Percentiles rank a stretch among this genome's conserved stretches.
Evolutionary conservation across 2,797 vertebrate species (phyloP).

Genomic region (Tapirus indicus): DNA sequence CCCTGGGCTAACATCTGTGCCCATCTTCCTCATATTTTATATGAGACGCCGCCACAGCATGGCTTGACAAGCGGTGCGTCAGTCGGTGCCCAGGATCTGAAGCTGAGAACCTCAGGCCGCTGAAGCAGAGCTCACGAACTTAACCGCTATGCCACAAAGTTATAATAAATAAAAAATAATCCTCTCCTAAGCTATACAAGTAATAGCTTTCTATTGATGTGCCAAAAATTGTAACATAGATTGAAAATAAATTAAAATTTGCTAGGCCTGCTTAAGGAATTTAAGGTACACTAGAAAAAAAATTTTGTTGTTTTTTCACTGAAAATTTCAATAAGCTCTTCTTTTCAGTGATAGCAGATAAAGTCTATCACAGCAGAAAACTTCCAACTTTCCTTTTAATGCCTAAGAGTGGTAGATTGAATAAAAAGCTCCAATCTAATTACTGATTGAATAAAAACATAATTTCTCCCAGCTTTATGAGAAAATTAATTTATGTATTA

Average conservation of each 20-base stretch:
- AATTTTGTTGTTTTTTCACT: background rate
- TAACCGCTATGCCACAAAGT: background rate
- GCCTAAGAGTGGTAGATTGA: background rate
- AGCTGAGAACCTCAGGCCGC: too few species aligned
- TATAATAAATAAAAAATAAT: background rate
- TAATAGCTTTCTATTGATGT: background rate
- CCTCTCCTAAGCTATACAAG: background rate
- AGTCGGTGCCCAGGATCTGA: too few species aligned
- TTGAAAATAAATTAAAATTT: conserved; percentile 51
- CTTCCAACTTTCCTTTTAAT: background rate
- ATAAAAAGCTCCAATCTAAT: conserved; percentile 1
- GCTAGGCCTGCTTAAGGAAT: background rate
- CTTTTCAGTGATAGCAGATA: background rate
- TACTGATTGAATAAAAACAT: conserved; percentile 16
- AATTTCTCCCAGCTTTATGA: background rate
- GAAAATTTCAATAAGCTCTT: conserved; percentile 47
- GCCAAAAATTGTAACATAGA: background rate
- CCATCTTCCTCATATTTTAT: too few species aligned
- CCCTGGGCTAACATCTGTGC: too few species aligned
- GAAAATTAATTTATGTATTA: background rate
- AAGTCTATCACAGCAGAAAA: background rate
- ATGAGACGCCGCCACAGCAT: too few species aligned
- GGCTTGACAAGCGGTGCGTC: too few species aligned
- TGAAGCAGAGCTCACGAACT: too few species aligned
- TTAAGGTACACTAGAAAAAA: background rate